Percentiles rank a stretch among this genome's conserved stretches.
phyloP scores from a whole-genome alignment of 2,888 invertebrate genomes.

The Drosophila maculinotata region DNA sequence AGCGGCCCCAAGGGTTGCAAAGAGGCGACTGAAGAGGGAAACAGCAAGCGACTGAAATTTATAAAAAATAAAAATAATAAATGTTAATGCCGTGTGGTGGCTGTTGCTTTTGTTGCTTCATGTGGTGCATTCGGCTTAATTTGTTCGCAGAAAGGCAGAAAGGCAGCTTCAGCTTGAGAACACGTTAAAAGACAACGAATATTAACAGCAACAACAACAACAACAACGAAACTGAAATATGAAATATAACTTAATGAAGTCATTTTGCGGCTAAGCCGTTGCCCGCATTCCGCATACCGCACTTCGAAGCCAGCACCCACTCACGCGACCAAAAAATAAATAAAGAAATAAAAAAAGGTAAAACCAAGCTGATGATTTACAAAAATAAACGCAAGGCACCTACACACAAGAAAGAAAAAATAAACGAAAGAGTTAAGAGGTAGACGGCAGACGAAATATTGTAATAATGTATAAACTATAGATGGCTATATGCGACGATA shows the following conservation, averaged over 20 bases:
- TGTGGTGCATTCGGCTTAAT: slow-evolving; percentile 71
- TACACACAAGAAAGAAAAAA: slow-evolving; percentile 58
- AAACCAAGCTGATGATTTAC: slow-evolving; percentile 59
- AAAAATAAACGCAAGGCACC: slow-evolving; percentile 59
- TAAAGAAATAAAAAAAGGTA: slow-evolving; percentile 34
- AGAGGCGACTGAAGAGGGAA: not conserved
- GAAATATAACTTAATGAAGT: slow-evolving; percentile 76
- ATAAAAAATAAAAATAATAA: slow-evolving; percentile 27
- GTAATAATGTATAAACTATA: slow-evolving; percentile 4
- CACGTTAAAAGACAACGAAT: slow-evolving; percentile 13
- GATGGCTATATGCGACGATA: slow-evolving; percentile 3
- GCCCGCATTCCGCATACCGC: slow-evolving; percentile 30
- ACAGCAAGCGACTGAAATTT: slow-evolving; percentile 20
- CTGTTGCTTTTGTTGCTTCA: slow-evolving; percentile 37
- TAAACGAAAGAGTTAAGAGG: slow-evolving; percentile 24
- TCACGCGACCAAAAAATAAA: slow-evolving; percentile 18
- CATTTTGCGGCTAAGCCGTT: slow-evolving; percentile 72
- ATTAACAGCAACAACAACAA: not conserved
- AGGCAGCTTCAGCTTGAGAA: slow-evolving; percentile 16
- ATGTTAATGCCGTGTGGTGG: slow-evolving; percentile 46
- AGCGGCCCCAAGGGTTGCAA: slow-evolving; percentile 8
- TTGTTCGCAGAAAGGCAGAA: slow-evolving; percentile 72
- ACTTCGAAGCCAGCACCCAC: slow-evolving; percentile 41
- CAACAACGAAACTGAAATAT: slow-evolving; percentile 43
- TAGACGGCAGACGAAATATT: slow-evolving; percentile 10